phyloP scores from a whole-genome alignment of 2,797 vertebrate genomes.

The Nannoperca australis region DNA sequence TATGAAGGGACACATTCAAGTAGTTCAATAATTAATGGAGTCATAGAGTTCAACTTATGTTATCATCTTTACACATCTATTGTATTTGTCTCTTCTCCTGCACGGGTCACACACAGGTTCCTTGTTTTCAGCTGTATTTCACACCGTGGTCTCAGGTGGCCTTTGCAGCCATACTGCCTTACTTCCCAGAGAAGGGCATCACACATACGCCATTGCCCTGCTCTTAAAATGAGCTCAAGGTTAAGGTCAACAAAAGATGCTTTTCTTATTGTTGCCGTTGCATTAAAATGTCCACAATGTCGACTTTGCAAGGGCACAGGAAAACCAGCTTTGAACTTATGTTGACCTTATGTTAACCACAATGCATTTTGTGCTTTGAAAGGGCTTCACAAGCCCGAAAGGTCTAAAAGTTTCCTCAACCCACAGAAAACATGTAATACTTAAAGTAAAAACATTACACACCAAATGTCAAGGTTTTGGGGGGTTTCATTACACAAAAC shows the following conservation, averaged over 20 bases:
- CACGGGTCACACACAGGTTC: conserved; percentile 44
- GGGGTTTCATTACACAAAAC: neutral
- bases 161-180: conserved; percentile 29
- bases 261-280: conserved; percentile 32
- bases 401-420: neutral
- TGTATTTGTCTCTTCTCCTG: conserved; percentile 34
- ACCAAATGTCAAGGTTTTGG: neutral
- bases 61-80: conserved; percentile 34
- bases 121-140: conserved; percentile 47
- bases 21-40: conserved; percentile 24
- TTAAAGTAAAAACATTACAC: neutral
- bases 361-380: conserved; percentile 10
- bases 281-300: conserved; percentile 47
- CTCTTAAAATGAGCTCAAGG: conserved; percentile 51
- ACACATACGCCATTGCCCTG: neutral
- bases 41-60: conserved; percentile 33
- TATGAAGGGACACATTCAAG: conserved; percentile 5
- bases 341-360: conserved; percentile 32
- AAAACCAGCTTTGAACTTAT: conserved; percentile 22
- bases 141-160: conserved; percentile 44
- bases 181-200: conserved; percentile 31
- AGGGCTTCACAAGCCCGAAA: neutral
- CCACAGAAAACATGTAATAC: neutral
- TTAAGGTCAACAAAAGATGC: conserved; percentile 44
- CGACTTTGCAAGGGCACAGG: conserved; percentile 19